These are phyloP conservation scores for Acanthococcus lagerstroemiae DNA, from an alignment of 2,888 invertebrate species.

Conservation along the genomic window DNA sequence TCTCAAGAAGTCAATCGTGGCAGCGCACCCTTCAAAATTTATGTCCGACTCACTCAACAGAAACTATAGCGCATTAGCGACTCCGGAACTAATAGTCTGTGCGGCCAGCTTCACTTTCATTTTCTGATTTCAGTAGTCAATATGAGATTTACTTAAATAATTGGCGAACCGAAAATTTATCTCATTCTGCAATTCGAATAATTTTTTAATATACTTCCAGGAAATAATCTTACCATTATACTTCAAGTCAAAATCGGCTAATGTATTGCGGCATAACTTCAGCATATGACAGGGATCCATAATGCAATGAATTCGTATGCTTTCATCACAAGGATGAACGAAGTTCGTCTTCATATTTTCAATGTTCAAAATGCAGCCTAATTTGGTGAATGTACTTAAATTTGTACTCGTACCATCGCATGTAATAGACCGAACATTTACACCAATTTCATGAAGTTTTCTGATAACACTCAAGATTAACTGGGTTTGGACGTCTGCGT, in stretches of 20 bases:
- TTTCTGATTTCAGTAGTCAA: conserved; percentile 26
- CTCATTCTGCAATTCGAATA: conserved; percentile 7
- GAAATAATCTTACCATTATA: conserved; percentile 53
- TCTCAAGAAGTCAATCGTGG: conserved; percentile 12
- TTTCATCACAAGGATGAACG: neutral
- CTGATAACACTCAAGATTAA: neutral
- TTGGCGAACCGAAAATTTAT: conserved; percentile 17
- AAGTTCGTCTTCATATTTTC: neutral
- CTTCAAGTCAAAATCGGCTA: conserved; percentile 42
- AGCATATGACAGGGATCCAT: conserved; percentile 6
- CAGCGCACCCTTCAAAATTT: conserved; percentile 1
- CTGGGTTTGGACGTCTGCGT: neutral
- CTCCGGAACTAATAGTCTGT: conserved; percentile 37
- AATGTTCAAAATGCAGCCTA: conserved; percentile 17
- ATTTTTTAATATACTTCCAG: conserved; percentile 16
- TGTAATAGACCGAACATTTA: conserved; percentile 10
- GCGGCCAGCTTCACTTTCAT: conserved; percentile 34
- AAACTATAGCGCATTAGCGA: conserved; percentile 37
- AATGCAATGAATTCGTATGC: conserved; percentile 6
- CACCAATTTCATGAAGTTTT: conserved; percentile 2
- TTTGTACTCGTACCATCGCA: conserved; percentile 21
- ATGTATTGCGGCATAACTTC: neutral
- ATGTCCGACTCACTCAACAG: conserved; percentile 1
- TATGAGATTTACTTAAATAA: conserved; percentile 20
- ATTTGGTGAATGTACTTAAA: neutral